phyloP scores from a whole-genome alignment of 2,113 vertebrate genomes.

The Vulpes lagopus region DNA sequence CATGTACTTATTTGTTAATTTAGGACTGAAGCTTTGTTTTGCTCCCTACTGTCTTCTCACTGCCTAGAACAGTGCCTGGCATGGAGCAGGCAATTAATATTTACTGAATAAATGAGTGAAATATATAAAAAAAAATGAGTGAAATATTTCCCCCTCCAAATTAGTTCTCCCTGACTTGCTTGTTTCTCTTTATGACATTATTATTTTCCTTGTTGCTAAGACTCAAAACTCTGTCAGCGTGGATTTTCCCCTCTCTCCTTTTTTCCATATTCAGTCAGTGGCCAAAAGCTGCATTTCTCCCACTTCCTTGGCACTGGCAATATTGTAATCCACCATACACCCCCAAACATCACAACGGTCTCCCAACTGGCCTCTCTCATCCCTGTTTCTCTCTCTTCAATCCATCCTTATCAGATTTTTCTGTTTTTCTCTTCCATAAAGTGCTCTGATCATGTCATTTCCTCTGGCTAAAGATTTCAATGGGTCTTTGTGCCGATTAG shows the following conservation, averaged over 20 bases:
- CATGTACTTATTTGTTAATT: background rate
- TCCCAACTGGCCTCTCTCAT: background rate
- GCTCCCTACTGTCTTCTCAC: background rate
- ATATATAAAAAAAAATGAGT: background rate
- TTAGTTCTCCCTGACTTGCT: background rate
- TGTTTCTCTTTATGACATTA: slow-evolving; percentile 19
- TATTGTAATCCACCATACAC: background rate
- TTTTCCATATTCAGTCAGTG: background rate
- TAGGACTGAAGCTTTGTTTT: background rate
- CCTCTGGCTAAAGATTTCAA: slow-evolving; percentile 41
- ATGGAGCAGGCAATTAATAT: background rate
- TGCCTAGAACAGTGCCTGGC: background rate
- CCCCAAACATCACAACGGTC: background rate
- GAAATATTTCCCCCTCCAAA: background rate
- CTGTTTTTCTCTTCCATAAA: slow-evolving; percentile 3
- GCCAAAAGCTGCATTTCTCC: background rate
- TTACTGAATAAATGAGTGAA: slow-evolving; percentile 35
- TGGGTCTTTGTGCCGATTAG: slow-evolving; percentile 34
- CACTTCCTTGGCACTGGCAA: background rate
- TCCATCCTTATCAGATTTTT: background rate
- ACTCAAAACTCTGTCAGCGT: background rate
- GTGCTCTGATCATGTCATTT: slow-evolving; percentile 33
- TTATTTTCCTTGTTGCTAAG: slow-evolving; percentile 17
- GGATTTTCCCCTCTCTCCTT: background rate
- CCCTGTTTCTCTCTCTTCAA: background rate